These are phyloP conservation scores for Trichopoda pennipes DNA, from an alignment of 2,888 invertebrate genomes.

Conservation along the genomic window DNA sequence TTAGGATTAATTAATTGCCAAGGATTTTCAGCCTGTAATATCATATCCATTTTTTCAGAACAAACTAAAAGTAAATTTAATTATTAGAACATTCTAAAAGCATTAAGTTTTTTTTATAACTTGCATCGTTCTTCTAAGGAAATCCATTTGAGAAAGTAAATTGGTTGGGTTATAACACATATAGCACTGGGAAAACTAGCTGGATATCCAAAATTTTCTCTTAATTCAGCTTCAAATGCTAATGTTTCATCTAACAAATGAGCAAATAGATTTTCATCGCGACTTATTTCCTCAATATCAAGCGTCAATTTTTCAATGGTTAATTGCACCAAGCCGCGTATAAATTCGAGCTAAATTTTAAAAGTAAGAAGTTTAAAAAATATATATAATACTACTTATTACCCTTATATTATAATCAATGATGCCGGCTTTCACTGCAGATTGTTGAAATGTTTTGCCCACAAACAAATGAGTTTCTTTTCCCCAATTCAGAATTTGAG, in stretches of 20 bases:
- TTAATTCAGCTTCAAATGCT: constrained; percentile 92
- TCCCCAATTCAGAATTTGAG: constrained; percentile 95
- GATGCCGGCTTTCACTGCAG: constrained; percentile 87
- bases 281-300: constrained; percentile 89
- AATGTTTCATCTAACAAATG: constrained; percentile 95
- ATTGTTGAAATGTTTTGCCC: constrained; percentile 88
- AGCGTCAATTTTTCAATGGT: constrained; percentile 91
- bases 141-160: constrained; percentile 92
- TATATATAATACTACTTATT: constrained; percentile 71
- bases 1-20: constrained; percentile 88
- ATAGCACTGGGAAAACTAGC: constrained; percentile 88
- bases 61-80: constrained; percentile 85
- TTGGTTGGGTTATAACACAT: constrained; percentile 90
- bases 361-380: background rate
- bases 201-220: constrained; percentile 85
- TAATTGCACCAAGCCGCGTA: constrained; percentile 90
- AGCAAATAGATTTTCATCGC: constrained; percentile 92
- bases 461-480: constrained; percentile 91
- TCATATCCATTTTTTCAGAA: constrained; percentile 93
- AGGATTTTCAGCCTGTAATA: constrained; percentile 84
- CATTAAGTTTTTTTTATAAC: constrained; percentile 71
- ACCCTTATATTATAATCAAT: constrained; percentile 88
- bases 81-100: background rate
- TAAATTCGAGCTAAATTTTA: constrained; percentile 88
- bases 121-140: constrained; percentile 95